A percentile compares a stretch with the other conserved stretches of the same genome.
Evolutionary conservation across 2,888 invertebrate species (phyloP).

Genomic region (Archaeoteleia sp.): DNA sequence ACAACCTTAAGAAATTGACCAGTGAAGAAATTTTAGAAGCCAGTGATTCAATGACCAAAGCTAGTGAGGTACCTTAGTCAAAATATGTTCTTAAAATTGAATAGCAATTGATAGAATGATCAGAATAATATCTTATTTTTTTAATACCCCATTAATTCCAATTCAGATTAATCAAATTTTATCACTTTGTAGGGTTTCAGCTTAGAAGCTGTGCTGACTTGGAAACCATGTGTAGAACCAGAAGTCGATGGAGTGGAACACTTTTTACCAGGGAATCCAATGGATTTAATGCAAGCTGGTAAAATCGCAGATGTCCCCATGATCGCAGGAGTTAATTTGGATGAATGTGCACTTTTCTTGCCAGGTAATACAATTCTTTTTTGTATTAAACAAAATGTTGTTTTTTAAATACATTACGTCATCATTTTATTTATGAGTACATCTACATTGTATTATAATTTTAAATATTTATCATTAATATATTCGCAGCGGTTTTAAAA

Average conservation of each 20-base stretch:
- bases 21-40: slow-evolving; percentile 61
- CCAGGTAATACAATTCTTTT: slow-evolving; percentile 3
- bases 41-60: slow-evolving; percentile 10
- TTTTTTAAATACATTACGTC: no score
- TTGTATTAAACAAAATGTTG: neutral
- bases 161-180: no score
- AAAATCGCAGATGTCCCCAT: slow-evolving; percentile 66
- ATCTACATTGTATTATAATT: slow-evolving; percentile 49
- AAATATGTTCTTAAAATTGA: no score
- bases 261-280: slow-evolving; percentile 67
- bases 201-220: slow-evolving; percentile 48
- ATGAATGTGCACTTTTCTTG: slow-evolving; percentile 60
- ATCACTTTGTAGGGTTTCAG: slow-evolving; percentile 15
- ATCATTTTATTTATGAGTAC: neutral
- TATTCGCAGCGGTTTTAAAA: slow-evolving; percentile 54
- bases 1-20: slow-evolving; percentile 59
- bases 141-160: neutral
- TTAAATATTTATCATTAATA: neutral
- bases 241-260: slow-evolving; percentile 62
- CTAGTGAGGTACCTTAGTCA: no score
- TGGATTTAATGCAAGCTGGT: slow-evolving; percentile 65
- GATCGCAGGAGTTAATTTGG: slow-evolving; percentile 60
- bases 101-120: no score
- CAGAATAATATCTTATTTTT: neutral
- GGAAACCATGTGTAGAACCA: slow-evolving; percentile 65